phyloP scores from a whole-genome alignment of 2,113 vertebrate species.

The Dryoscopus gambensis region DNA sequence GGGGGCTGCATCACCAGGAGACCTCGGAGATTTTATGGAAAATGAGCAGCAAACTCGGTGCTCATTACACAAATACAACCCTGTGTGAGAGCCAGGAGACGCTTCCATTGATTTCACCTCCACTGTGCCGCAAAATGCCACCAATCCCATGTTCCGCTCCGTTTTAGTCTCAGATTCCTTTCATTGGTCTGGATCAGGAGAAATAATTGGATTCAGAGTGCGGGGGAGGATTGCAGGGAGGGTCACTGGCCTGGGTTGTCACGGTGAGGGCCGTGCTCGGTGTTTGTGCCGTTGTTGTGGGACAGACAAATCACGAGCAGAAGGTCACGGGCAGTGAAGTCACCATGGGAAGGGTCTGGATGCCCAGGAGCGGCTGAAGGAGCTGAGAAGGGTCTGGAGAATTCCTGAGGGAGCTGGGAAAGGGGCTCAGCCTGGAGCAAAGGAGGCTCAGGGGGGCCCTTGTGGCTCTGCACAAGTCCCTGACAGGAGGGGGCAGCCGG shows the following conservation, averaged over 20 bases:
- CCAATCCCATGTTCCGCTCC: background rate
- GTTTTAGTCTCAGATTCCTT: background rate
- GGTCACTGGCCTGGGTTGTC: fast-evolving
- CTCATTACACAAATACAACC: too few relatives aligned
- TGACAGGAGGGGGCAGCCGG: too few relatives aligned
- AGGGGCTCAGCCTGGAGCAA: background rate
- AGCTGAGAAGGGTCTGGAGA: too few relatives aligned
- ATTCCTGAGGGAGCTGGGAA: too few relatives aligned
- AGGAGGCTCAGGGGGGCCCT: too few relatives aligned
- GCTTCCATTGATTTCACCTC: background rate
- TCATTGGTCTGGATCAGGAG: background rate
- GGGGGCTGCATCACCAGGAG: too few relatives aligned
- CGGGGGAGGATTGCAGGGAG: background rate
- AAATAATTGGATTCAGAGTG: background rate
- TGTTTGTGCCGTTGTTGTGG: background rate
- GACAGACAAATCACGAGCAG: fast-evolving
- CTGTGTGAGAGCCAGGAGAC: background rate
- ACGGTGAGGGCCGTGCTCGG: fast-evolving
- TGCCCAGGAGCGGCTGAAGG: too few relatives aligned
- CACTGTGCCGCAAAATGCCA: too few relatives aligned
- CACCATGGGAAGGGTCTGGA: too few relatives aligned
- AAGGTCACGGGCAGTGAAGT: background rate
- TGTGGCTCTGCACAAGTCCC: too few relatives aligned
- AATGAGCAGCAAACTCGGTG: too few relatives aligned
- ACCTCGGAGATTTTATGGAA: too few relatives aligned